A percentile compares a stretch with the other conserved stretches of the same genome.
These are phyloP conservation scores for Cynopterus sphinx DNA, from an alignment of 2,797 vertebrate genomes.

Conservation along the genomic window DNA sequence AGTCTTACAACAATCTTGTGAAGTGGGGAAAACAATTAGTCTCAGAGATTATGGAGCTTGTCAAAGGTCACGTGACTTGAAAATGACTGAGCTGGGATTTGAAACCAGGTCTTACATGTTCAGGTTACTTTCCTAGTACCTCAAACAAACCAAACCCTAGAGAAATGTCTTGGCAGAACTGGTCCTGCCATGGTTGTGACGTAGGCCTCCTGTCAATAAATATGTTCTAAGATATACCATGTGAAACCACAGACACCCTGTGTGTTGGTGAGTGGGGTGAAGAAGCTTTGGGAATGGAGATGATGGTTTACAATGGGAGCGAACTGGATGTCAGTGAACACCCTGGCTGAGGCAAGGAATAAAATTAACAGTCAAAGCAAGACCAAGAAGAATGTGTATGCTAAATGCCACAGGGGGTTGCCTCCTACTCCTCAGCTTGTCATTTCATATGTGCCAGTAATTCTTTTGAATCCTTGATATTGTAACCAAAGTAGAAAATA, in stretches of 20 bases:
- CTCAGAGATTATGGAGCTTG: neutral
- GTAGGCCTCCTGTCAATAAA: neutral
- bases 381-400: neutral
- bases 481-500: slow-evolving; percentile 41
- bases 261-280: neutral
- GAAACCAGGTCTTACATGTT: neutral
- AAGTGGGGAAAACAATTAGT: neutral
- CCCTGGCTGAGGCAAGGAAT: neutral
- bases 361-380: neutral
- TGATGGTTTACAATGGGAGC: fast-evolving
- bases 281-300: neutral
- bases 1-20: neutral
- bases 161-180: neutral
- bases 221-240: neutral
- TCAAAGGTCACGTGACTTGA: neutral
- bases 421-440: neutral
- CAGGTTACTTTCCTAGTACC: neutral
- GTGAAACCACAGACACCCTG: neutral
- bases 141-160: neutral
- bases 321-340: neutral
- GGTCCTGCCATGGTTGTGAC: neutral
- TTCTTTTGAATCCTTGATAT: neutral
- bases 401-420: neutral
- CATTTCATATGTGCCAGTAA: slow-evolving; percentile 1
- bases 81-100: neutral